Evolutionary conservation across 2,113 vertebrate genomes (phyloP), one percentile per base, ranked within the genome.

Genomic region (Saimiri boliviensis): DNA sequence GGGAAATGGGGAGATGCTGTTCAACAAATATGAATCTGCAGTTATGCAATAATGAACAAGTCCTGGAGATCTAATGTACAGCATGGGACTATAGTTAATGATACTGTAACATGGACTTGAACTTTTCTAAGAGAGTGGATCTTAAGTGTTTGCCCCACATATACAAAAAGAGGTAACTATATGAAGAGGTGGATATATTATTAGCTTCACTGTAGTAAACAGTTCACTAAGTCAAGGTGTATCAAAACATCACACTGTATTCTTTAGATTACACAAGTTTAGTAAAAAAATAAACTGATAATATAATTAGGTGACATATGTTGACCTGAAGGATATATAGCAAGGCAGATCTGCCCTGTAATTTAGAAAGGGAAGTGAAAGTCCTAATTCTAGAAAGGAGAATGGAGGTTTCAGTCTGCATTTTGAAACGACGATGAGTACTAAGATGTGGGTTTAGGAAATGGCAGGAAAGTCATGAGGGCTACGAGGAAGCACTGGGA

Each of bases 401-500:
- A 89, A 37, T 32, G 27, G 25, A 89, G 10, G 58, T 37, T 94
- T 84, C 71, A 21, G 0, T 81, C 21, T 25, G 21, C 2, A 42
- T 60, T 79, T 30, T 89, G 45, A 93, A 93, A 86, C 3, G 2
- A 37, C 12, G 3, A 68, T 21, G 25, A 37, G 12, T 6, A 21
- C 58, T 42, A 14, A 76, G 63, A 73, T 63, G 54, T 35, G 12
- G 52, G 73, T 27, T 63, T 84, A 91, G 40, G 77, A 89, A 21
- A 49, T 6, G 21, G 60, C 0, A n/a, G 35, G 58, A 66, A 93
- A 89, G n/a, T n/a, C 52, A n/a, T 0, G 2, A 4, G 10, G 42
- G 21, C 54, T 17, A 1, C 0, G 0, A 71, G 32, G 66, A 37
- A 93, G 5, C 12, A 16, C 35, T 23, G 2, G 27, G 30, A 52